phyloP scores from a whole-genome alignment of 2,113 vertebrate species.

The Poicephalus meyeri region DNA sequence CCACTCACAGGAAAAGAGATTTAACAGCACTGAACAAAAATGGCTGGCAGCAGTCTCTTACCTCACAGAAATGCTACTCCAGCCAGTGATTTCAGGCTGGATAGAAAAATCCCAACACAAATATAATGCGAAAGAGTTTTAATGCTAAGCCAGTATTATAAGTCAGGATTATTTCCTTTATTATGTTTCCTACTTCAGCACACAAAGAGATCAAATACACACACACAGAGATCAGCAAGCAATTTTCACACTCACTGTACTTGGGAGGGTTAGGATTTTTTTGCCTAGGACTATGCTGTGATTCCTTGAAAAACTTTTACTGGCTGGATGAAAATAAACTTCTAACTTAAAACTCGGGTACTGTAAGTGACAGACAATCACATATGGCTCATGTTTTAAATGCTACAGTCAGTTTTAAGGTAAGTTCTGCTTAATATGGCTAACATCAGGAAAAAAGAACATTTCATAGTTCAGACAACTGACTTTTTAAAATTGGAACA shows the following conservation, averaged over 20 bases:
- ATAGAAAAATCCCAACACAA: not conserved
- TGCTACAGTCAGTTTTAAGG: not conserved
- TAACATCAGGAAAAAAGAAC: not conserved
- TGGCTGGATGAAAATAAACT: not conserved
- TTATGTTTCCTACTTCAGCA: not conserved
- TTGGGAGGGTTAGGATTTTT: not conserved
- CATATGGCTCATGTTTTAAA: not conserved
- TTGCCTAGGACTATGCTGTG: not conserved
- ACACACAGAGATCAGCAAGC: not conserved
- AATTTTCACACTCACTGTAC: not conserved
- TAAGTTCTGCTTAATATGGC: not conserved
- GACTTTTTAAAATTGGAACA: not conserved
- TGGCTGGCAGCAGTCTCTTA: not conserved
- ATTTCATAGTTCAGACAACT: rapidly evolving
- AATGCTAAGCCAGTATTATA: not conserved
- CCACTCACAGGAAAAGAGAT: not conserved
- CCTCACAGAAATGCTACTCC: not conserved
- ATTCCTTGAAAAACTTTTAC: not conserved
- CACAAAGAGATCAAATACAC: not conserved
- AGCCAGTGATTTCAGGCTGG: not conserved
- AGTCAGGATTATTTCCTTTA: not conserved
- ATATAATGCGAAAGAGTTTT: not conserved
- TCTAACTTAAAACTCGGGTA: not conserved
- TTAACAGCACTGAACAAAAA: not conserved
- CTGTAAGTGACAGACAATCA: not conserved